Conservation (phyloP, 2,888 invertebrate genomes). For the Drosophila ezoana region DNA sequence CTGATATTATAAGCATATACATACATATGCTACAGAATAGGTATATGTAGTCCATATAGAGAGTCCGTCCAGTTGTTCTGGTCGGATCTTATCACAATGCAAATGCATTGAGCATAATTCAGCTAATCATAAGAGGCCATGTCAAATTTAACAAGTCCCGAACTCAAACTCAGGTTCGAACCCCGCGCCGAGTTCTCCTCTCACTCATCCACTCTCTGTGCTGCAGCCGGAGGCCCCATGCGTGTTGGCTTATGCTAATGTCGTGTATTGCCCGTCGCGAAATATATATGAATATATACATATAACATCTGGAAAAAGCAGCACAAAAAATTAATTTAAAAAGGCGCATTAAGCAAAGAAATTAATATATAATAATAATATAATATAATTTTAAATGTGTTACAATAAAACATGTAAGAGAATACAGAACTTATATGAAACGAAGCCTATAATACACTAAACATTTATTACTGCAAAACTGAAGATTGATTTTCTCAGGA, state of each 20-base stretch:
- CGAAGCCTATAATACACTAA: conserved; percentile 3
- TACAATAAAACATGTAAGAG: conserved; percentile 43
- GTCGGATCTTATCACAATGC: conserved; percentile 63
- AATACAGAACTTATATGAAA: neutral
- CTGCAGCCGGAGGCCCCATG: conserved; percentile 36
- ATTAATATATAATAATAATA: no score
- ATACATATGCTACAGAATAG: neutral
- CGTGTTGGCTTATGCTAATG: conserved; percentile 74
- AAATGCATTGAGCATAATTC: conserved; percentile 65
- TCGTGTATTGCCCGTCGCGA: conserved; percentile 30
- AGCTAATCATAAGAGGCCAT: conserved; percentile 74
- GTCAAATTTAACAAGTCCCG: conserved; percentile 69
- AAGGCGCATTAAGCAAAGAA: conserved; percentile 66
- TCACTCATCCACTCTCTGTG: neutral
- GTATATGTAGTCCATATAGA: neutral
- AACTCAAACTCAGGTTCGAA: conserved; percentile 18
- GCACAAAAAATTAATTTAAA: conserved; percentile 66
- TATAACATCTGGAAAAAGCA: conserved; percentile 29
- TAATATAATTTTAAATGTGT: conserved; percentile 57
- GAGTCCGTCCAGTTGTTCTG: conserved; percentile 1
- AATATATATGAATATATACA: conserved; percentile 2
- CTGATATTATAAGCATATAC: conserved; percentile 11
- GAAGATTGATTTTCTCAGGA: no score
- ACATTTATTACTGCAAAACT: neutral
- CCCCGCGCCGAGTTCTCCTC: neutral